A percentile compares a stretch with the other conserved stretches of the same genome.
phyloP scores from a whole-genome alignment of 1,140 invertebrate species.

The Megalopta genalis region DNA sequence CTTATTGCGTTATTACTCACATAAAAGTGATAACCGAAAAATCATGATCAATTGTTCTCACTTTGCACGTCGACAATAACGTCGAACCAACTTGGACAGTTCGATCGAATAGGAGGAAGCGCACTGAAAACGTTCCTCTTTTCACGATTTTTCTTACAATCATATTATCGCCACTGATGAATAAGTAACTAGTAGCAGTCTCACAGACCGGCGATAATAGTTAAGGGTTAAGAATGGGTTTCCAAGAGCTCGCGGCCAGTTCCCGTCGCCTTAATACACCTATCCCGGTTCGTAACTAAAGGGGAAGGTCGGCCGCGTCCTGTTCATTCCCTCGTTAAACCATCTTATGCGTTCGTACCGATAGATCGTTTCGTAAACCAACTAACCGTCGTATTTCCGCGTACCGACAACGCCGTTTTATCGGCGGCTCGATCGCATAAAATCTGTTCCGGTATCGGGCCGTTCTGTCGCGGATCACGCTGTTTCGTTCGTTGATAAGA shows the following conservation, averaged over 20 bases:
- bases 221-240: background rate
- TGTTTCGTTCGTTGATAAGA: constrained; percentile 37
- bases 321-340: constrained; percentile 53
- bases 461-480: constrained; percentile 15
- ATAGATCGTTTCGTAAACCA: constrained; percentile 63
- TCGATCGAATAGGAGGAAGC: no score
- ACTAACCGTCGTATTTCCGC: constrained; percentile 49
- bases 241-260: background rate
- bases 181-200: no score
- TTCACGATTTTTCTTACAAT: no score
- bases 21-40: no score
- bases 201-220: no score
- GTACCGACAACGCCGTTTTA: constrained; percentile 24
- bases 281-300: constrained; percentile 17
- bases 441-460: constrained; percentile 50
- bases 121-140: no score
- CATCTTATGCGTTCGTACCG: constrained; percentile 5
- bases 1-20: no score
- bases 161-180: no score
- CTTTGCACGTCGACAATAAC: no score
- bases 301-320: constrained; percentile 5
- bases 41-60: no score
- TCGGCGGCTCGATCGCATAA: constrained; percentile 42
- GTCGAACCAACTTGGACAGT: no score
- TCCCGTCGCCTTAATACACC: background rate